Evolutionary conservation across 2,113 vertebrate genomes (phyloP).

Genomic region (Ammodramus savannarum): DNA sequence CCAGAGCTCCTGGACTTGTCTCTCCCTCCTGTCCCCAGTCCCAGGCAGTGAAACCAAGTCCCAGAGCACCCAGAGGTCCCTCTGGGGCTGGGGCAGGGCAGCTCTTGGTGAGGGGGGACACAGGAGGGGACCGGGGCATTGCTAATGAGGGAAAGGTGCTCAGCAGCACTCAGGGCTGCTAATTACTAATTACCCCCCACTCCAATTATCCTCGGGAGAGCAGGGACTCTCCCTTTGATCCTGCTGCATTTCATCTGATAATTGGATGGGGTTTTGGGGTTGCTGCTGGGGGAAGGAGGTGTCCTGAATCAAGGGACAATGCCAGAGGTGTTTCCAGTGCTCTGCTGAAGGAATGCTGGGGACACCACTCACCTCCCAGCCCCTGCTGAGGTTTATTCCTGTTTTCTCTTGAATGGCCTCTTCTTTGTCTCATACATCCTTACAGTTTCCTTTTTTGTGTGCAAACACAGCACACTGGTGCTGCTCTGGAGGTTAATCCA

Average conservation of each 20-base stretch:
- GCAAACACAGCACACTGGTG: neutral
- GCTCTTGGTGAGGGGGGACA: neutral
- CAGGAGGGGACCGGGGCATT: neutral
- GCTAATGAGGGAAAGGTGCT: neutral
- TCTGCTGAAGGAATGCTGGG: neutral
- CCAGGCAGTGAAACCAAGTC: neutral
- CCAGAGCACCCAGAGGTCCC: neutral
- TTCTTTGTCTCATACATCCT: neutral
- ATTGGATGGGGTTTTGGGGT: neutral
- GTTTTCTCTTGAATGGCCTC: neutral
- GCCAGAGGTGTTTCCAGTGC: neutral
- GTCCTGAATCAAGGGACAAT: neutral
- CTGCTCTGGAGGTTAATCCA: neutral
- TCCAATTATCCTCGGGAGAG: slow-evolving; percentile 13
- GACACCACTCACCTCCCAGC: neutral
- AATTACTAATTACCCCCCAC: slow-evolving; percentile 44
- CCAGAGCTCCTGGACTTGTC: neutral
- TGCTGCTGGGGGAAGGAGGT: neutral
- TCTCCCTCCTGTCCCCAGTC: neutral
- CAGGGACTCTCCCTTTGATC: slow-evolving; percentile 44
- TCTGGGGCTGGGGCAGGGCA: neutral
- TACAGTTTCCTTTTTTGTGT: neutral
- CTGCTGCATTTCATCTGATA: slow-evolving; percentile 4
- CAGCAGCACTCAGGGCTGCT: slow-evolving; percentile 6
- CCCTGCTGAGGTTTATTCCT: neutral